These are phyloP conservation scores for Brassicogethes aeneus DNA, from an alignment of 2,888 invertebrate species.

Conservation along the genomic window DNA sequence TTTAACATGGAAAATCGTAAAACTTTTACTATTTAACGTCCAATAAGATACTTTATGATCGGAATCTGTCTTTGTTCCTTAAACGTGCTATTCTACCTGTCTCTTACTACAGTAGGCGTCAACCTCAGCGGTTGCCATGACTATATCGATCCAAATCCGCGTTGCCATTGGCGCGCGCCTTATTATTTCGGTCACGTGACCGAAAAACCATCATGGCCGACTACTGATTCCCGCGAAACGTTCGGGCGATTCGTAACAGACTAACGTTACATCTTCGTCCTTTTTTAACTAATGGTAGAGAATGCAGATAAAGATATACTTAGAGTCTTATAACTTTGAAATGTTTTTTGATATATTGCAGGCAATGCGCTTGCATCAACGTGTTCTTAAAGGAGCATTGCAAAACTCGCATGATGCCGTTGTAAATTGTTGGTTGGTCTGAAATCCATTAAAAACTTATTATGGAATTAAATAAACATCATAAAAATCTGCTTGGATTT, in stretches of 20 bases:
- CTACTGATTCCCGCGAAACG: conserved; percentile 15
- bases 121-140: conserved; percentile 37
- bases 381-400: too few relatives aligned
- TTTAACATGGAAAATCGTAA: conserved; percentile 39
- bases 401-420: too few relatives aligned
- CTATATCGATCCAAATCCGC: conserved; percentile 32
- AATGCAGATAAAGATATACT: too few relatives aligned
- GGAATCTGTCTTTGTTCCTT: conserved; percentile 25
- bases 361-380: too few relatives aligned
- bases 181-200: conserved; percentile 35
- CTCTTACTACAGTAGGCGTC: conserved; percentile 29
- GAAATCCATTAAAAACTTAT: too few relatives aligned
- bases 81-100: conserved; percentile 9
- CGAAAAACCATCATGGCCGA: conserved; percentile 35
- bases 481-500: too few relatives aligned
- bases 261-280: conserved; percentile 17
- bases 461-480: too few relatives aligned
- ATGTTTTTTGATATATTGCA: too few relatives aligned
- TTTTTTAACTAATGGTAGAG: conserved; percentile 9
- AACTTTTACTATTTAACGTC: conserved; percentile 42
- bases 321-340: too few relatives aligned
- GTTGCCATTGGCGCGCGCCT: conserved; percentile 30
- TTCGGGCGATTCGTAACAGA: conserved; percentile 10
- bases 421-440: too few relatives aligned
- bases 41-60: conserved; percentile 37